Evolutionary conservation across 1,140 invertebrate genomes (phyloP), one percentile per base, ranked within the genome.

Genomic region (Caenorhabditis tropicalis): DNA sequence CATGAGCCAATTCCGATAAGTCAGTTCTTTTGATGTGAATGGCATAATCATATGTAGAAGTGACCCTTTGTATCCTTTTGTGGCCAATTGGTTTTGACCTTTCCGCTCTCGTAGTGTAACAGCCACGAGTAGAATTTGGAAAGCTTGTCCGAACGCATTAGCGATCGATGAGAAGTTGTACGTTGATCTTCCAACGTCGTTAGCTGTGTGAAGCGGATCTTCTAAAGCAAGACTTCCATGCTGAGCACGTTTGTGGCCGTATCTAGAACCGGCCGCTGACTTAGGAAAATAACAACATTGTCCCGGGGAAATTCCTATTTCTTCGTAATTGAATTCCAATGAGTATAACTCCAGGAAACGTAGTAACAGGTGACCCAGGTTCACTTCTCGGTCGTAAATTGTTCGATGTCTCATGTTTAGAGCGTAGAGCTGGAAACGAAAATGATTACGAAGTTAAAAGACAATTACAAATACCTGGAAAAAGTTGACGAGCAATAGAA

Each of bases 401-500:
- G 80, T 48, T 39, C 48, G 39, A 43, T 31, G 19, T 39, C 84
- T 21, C 33, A 82, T 39, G 16, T 58, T 82, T n/a, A 82, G 51
- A 21, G 48, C 48, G 39, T 85, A 82, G 5, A 82, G 65, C 84
- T 85, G 79, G 10, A 82, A 85, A 10, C 1, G 9, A 4, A 31
- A 19, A 24, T n/a, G 21, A 29, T 65, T 24, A 43, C 0, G 31
- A 43, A 43, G 43, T 48, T 27, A 24, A 12, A 19, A 51, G 36
- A 53, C n/a, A 39, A 82, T 60, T 60, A 87, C 27, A 65, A 65
- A 79, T 91, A 95, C 95, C 94, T 98, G 96, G 85, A 99, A 93
- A 92, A 98, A 99, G 93, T 96, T 97, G 92, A 99, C 96, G 89
- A 96, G 96, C 95, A 99, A 96, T 82, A 99, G 94, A 92, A 99